These are phyloP conservation scores for Hydrophis major DNA, from an alignment of 2,797 vertebrate species.

Conservation along the genomic window DNA sequence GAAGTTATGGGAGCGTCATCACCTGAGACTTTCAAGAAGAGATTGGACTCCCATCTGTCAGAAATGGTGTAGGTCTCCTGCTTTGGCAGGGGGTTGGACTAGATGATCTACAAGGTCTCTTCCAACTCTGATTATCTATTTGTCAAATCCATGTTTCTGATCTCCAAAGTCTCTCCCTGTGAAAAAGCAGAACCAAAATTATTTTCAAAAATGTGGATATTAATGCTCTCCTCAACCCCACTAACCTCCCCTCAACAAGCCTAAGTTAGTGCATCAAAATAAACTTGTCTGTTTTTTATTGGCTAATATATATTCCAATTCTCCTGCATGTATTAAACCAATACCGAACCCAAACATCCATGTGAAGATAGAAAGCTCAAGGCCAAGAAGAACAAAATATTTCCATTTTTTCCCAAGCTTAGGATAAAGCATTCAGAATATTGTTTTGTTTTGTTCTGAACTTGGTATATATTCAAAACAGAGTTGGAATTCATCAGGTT, in stretches of 20 bases:
- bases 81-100: too few species aligned
- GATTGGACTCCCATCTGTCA: too few species aligned
- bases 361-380: not conserved
- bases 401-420: not conserved
- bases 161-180: not conserved
- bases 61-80: too few species aligned
- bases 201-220: not conserved
- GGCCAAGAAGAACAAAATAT: not conserved
- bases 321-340: not conserved
- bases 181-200: not conserved
- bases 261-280: not conserved
- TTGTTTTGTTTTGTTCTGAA: not conserved
- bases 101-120: too few species aligned
- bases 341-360: not conserved
- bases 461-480: not conserved
- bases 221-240: not conserved
- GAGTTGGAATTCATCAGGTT: too few species aligned
- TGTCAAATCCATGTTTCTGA: not conserved
- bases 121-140: too few species aligned
- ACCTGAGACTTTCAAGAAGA: too few species aligned
- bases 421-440: not conserved
- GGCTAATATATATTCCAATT: not conserved
- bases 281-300: not conserved
- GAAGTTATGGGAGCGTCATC: too few species aligned
- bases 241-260: not conserved